Conservation (phyloP, 2,888 invertebrate genomes). For the Sphinx pinastri region DNA sequence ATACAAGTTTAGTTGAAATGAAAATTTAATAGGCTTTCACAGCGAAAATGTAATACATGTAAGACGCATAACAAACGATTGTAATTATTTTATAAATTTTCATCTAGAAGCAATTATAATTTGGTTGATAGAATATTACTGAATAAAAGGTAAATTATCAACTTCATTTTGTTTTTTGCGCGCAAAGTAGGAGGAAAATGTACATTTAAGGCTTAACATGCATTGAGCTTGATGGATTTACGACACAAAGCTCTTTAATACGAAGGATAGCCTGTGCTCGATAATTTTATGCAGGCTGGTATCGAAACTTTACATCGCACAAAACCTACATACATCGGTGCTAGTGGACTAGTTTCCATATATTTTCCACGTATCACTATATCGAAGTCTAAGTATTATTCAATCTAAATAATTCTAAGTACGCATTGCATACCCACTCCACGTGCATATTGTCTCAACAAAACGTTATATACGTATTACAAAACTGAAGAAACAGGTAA, state of each 20-base stretch:
- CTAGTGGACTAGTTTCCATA: too few species aligned
- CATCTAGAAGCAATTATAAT: too few species aligned
- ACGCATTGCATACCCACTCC: too few species aligned
- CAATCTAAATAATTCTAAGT: too few species aligned
- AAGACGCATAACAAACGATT: too few species aligned
- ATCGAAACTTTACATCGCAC: slow-evolving; percentile 2
- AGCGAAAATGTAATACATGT: too few species aligned
- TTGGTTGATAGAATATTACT: not conserved
- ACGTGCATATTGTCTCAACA: not conserved
- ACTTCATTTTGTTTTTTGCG: slow-evolving; percentile 4
- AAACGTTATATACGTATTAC: not conserved
- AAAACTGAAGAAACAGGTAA: slow-evolving; percentile 13
- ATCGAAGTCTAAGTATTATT: too few species aligned
- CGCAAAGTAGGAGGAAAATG: not conserved
- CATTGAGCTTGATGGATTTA: slow-evolving; percentile 20
- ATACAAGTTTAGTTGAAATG: too few species aligned
- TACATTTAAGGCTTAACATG: slow-evolving; percentile 14
- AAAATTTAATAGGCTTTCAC: too few species aligned
- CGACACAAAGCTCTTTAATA: slow-evolving; percentile 18
- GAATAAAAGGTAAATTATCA: not conserved
- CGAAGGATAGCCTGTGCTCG: slow-evolving; percentile 8
- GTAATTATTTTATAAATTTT: too few species aligned
- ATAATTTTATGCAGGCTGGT: slow-evolving; percentile 10
- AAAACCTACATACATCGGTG: not conserved
- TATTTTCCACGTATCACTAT: too few species aligned